Evolutionary conservation across 2,797 vertebrate species (phyloP).

Genomic region (Chrosomus eos): DNA sequence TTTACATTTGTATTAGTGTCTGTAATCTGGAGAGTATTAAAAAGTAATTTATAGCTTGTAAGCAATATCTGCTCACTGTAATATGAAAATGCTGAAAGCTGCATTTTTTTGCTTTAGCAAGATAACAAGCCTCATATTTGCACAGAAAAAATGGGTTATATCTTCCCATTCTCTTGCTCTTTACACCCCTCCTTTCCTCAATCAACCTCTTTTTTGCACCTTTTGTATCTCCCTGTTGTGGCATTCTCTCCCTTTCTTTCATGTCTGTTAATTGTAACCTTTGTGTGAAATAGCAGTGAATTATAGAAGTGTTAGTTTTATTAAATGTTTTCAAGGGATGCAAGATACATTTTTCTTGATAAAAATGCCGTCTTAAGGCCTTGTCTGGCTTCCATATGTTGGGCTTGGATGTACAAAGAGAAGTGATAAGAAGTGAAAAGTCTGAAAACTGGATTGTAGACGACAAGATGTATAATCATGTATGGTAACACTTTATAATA

Average conservation of each 20-base stretch:
- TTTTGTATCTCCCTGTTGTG: constrained; percentile 21
- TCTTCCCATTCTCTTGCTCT: constrained; percentile 34
- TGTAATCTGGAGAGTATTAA: constrained; percentile 59
- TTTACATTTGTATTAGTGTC: constrained; percentile 51
- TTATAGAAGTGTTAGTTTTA: constrained; percentile 36
- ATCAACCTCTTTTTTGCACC: constrained; percentile 8
- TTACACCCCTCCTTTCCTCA: constrained; percentile 23
- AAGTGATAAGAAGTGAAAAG: background rate
- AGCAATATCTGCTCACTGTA: constrained; percentile 65
- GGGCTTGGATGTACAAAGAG: constrained; percentile 10
- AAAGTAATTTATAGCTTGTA: constrained; percentile 64
- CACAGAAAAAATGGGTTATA: constrained; percentile 58
- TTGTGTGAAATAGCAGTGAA: constrained; percentile 41
- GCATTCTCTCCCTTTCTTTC: constrained; percentile 8
- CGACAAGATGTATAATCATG: background rate
- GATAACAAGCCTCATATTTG: constrained; percentile 69
- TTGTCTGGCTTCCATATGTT: constrained; percentile 11
- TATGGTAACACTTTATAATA: too few relatives aligned
- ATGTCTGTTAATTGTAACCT: background rate
- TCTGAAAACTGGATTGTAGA: background rate
- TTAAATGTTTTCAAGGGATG: constrained; percentile 58
- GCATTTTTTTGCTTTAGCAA: constrained; percentile 64
- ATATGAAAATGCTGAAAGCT: constrained; percentile 67
- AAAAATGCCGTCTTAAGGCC: constrained; percentile 29
- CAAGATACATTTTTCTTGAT: constrained; percentile 27